Evolutionary conservation across 2,797 vertebrate species (phyloP), one percentile per base, ranked within the genome.

Genomic region (Muraenolepis orangiensis): DNA sequence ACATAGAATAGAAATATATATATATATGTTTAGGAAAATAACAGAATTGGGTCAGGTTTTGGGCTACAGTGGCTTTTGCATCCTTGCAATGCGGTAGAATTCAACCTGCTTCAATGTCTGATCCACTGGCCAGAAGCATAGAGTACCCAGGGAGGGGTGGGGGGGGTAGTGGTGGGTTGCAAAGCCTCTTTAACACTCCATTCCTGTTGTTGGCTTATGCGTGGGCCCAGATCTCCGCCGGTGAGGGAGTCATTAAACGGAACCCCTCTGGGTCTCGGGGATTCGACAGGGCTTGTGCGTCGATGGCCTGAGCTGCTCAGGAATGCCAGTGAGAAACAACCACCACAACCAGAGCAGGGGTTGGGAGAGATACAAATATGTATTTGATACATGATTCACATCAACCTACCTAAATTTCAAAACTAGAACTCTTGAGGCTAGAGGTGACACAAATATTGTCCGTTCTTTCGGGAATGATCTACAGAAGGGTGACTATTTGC

Each of bases 21-120:
- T 57, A 57, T 57, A 57, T 23, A 57, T 57, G 23, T 23, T 10
- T 57, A 23, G 51, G 10, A 57, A 20, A 57, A 64, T 23, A 61
- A 64, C 20, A n/a, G 10, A 64, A 64, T 26, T 26, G 51, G n/a
- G 18, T 51, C 46, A 42, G 18, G 46, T 51, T 51, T 51, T 57
- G 57, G 23, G n/a, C 57, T 11, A 26, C 57, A 64, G 23, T 64
- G 23, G 26, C 5, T 3, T 2, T n/a, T 57, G 51, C 72, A 26
- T 74, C 77, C 69, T 82, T 75, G 78, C 23, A 28, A 86, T 90
- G 92, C 93, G 92, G 91, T 93, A 93, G 92, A 92, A 88, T 80
- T 74, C 87, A 84, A 79, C 78, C 82, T 87, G 84, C 80, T 81
- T 64, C 57, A 64, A 64, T 26, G 57, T 64, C 23, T 78, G 80